phyloP scores from a whole-genome alignment of 2,888 invertebrate genomes.

The Gasteruption jaculator region DNA sequence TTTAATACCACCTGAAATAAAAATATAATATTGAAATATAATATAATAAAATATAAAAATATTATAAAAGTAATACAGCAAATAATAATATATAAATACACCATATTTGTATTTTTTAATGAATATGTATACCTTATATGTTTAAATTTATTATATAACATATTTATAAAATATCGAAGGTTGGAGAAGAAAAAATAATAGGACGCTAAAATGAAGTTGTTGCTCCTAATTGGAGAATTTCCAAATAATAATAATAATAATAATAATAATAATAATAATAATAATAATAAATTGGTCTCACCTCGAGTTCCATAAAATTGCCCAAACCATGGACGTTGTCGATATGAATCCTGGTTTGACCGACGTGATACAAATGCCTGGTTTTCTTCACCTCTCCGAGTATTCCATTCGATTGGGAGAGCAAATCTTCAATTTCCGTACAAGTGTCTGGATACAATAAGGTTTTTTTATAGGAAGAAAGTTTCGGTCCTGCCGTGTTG shows the following conservation, averaged over 20 bases:
- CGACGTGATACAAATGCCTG: slow-evolving; percentile 73
- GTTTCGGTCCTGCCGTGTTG: slow-evolving; percentile 75
- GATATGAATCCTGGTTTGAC: slow-evolving; percentile 82
- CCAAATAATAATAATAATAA: not conserved
- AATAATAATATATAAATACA: no score
- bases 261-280: not conserved
- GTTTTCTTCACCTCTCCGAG: slow-evolving; percentile 72
- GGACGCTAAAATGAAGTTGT: no score
- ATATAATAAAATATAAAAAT: not conserved
- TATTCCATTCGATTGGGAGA: slow-evolving; percentile 65
- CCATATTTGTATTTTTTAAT: no score
- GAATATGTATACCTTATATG: no score
- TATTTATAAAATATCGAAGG: no score
- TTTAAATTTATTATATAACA: no score
- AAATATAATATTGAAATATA: slow-evolving; percentile 9
- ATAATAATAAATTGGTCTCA: slow-evolving; percentile 37
- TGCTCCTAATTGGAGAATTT: no score
- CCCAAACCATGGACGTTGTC: slow-evolving; percentile 80
- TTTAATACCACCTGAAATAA: slow-evolving; percentile 60
- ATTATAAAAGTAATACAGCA: slow-evolving; percentile 1
- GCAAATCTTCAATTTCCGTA: slow-evolving; percentile 51
- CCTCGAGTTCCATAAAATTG: slow-evolving; percentile 81
- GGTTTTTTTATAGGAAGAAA: slow-evolving; percentile 67
- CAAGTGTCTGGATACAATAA: slow-evolving; percentile 54
- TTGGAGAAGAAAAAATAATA: no score